Conservation (phyloP, 2,797 vertebrate species). For the Amphiprion clarkii region DNA sequence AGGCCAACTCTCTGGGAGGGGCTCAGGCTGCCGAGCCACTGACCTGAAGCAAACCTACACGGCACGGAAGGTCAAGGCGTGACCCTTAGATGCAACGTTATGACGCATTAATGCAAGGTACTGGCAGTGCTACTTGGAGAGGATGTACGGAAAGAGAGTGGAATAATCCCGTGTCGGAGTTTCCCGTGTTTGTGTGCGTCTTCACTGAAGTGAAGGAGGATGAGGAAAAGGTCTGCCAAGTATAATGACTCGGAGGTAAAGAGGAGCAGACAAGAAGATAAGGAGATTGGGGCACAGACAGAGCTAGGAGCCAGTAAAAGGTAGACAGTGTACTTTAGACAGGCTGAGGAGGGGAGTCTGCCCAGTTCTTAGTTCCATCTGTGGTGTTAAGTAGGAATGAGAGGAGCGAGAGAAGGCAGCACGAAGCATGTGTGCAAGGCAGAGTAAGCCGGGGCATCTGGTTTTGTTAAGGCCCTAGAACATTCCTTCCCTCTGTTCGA, state of each 20-base stretch:
- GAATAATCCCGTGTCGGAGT: slow-evolving; percentile 67
- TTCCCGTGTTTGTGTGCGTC: slow-evolving; percentile 25
- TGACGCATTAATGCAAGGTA: slow-evolving; percentile 63
- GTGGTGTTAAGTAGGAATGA: slow-evolving; percentile 56
- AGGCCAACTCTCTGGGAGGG: slow-evolving; percentile 57
- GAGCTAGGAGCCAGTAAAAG: slow-evolving; percentile 50
- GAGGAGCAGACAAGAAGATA: slow-evolving; percentile 66
- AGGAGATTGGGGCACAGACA: slow-evolving; percentile 68
- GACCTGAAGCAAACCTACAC: slow-evolving; percentile 66
- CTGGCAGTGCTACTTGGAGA: slow-evolving; percentile 71
- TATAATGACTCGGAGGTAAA: slow-evolving; percentile 50
- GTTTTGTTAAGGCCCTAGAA: slow-evolving; percentile 83
- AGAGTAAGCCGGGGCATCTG: slow-evolving; percentile 80
- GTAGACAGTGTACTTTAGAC: slow-evolving; percentile 47
- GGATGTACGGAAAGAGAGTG: slow-evolving; percentile 73
- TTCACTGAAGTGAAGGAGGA: slow-evolving; percentile 41
- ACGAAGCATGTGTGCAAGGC: slow-evolving; percentile 66
- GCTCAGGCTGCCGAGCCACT: slow-evolving; percentile 64
- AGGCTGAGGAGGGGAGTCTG: slow-evolving; percentile 40
- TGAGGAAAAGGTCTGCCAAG: slow-evolving; percentile 66
- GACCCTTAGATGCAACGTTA: slow-evolving; percentile 49
- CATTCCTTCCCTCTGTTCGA: slow-evolving; percentile 83
- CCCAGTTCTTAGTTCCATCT: slow-evolving; percentile 61
- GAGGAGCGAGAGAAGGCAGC: slow-evolving; percentile 52
- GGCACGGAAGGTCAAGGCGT: slow-evolving; percentile 55